phyloP scores from a whole-genome alignment of 2,113 vertebrate species.

The Tangachromis dhanisi region DNA sequence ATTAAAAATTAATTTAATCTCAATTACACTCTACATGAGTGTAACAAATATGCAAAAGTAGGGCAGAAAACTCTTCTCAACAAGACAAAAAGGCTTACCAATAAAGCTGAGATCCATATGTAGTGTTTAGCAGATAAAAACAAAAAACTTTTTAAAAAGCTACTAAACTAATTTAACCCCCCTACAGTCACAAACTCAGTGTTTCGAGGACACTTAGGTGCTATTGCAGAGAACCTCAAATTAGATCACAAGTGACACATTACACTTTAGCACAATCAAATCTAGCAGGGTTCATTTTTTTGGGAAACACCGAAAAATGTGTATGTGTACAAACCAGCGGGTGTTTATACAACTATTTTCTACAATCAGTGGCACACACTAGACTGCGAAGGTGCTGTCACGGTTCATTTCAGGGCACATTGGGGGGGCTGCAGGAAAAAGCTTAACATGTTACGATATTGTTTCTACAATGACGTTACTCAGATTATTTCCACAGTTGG shows the following conservation, averaged over 20 bases:
- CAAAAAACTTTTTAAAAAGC: not conserved
- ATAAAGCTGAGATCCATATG: not conserved
- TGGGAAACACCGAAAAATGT: not conserved
- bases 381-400: not conserved
- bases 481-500: not conserved
- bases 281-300: not conserved
- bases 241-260: not conserved
- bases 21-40: not conserved
- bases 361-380: not conserved
- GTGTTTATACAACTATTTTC: not conserved
- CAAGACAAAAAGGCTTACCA: not conserved
- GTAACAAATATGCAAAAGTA: not conserved
- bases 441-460: not conserved
- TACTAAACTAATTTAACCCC: not conserved
- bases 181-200: not conserved
- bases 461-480: not conserved
- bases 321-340: not conserved
- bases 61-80: not conserved
- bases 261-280: not conserved
- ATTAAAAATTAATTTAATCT: not conserved
- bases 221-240: not conserved
- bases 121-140: not conserved
- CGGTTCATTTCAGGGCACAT: not conserved
- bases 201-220: not conserved
- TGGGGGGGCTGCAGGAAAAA: not conserved